Evolutionary conservation across 1,140 invertebrate genomes (phyloP), one percentile per base, ranked within the genome.

Genomic region (Riptortus pedestris): DNA sequence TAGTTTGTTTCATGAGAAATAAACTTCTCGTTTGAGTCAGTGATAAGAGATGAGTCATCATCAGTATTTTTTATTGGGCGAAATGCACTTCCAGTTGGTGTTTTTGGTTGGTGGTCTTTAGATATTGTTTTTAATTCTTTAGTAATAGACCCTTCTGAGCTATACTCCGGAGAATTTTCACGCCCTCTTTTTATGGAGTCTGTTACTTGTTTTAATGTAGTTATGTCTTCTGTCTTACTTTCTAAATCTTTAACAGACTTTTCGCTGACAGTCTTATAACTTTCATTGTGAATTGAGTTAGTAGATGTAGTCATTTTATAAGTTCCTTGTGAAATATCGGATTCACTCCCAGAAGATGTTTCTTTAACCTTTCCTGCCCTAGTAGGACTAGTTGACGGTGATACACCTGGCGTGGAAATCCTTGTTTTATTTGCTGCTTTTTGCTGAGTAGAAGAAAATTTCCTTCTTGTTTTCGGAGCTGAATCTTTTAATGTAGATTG

Each of bases 161-260:
- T 72, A 63, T 73, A 73, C 48, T 72, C 71, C 29, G 71, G 71
- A 26, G 71, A 70, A 45, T 70, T 70, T 58, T 71, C 70, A 60
- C 71, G 43, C 2, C 20, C 4, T 43, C 16, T 59, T 63, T n/a
- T 43, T 38, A 33, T 55, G 31, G 3, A 63, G 26, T 38, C 52
- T 51, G 5, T 43, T n/a, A 28, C 18, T 47, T 64, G 64, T 63
- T 29, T 12, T 60, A 24, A 29, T 60, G 4, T 55, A 26, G 22
- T 26, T 1, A 55, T 4, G 20, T 55, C 24, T 20, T 63, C 61
- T 2, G 18, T 62, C n/a, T 16, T 12, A 16, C 18, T 29, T 7
- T 51, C 22, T 9, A 24, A 9, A 51, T 9, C 48, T 9, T 43
- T 43, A 11, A 43, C 38, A 43, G 11, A 11, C 38, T 51, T 18